These are phyloP conservation scores for Zaprionus taronus DNA, from an alignment of 1,140 invertebrate genomes.

Conservation along the genomic window DNA sequence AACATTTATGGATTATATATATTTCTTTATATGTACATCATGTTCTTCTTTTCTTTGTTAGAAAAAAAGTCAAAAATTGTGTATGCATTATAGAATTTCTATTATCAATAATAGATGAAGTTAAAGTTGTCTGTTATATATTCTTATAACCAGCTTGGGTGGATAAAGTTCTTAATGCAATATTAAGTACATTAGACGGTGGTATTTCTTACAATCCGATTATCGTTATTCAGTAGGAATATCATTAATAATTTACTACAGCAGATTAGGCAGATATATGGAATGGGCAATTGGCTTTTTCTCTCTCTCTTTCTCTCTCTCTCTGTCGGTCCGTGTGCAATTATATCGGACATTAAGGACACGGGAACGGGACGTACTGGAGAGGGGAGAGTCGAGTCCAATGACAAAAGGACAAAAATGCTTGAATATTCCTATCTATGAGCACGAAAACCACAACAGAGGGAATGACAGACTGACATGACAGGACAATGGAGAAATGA, in stretches of 20 bases:
- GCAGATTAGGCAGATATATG: not conserved
- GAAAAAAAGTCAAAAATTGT: not conserved
- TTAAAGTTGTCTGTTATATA: not conserved
- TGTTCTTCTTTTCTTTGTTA: not conserved
- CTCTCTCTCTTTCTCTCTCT: not conserved
- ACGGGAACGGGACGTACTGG: not conserved
- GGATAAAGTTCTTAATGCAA: not conserved
- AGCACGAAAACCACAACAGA: slow-evolving; percentile 56
- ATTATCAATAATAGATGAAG: not conserved
- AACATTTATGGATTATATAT: not conserved
- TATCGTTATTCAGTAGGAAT: not conserved
- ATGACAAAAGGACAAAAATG: slow-evolving; percentile 61
- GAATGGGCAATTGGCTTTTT: slow-evolving; percentile 35
- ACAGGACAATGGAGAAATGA: not conserved
- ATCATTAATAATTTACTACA: not conserved
- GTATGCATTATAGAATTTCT: too few relatives aligned
- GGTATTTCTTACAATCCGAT: not conserved
- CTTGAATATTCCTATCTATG: slow-evolving; percentile 28
- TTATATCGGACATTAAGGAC: not conserved
- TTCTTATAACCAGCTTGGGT: too few relatives aligned
- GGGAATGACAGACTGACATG: slow-evolving; percentile 1
- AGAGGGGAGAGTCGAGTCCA: slow-evolving; percentile 26
- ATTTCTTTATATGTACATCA: not conserved
- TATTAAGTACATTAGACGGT: not conserved
- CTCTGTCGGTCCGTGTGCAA: slow-evolving; percentile 17